Evolutionary conservation across 2,888 invertebrate genomes (phyloP).

Genomic region (Scaptodrosophila latifasciaeformis): DNA sequence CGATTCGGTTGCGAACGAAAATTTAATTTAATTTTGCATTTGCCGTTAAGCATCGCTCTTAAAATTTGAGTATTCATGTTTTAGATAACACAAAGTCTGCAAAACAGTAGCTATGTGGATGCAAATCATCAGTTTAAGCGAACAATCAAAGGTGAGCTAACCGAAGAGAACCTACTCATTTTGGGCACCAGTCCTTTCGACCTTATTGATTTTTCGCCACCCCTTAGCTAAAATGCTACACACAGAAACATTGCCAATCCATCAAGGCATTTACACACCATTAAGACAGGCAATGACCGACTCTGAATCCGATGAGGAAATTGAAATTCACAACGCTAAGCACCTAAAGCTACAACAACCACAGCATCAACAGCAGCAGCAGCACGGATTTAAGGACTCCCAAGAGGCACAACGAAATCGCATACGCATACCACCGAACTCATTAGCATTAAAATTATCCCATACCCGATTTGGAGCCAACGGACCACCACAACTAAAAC

Average conservation of each 20-base stretch:
- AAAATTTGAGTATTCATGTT: constrained; percentile 40
- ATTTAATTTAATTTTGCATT: too few relatives aligned
- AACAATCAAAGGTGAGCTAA: constrained; percentile 47
- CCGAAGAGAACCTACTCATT: too few relatives aligned
- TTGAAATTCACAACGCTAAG: constrained; percentile 56
- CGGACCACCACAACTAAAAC: constrained; percentile 20
- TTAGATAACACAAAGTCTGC: constrained; percentile 38
- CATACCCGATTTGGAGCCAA: constrained; percentile 41
- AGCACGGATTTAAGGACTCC: constrained; percentile 12
- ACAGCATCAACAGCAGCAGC: constrained; percentile 22
- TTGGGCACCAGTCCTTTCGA: neutral
- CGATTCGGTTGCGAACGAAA: too few relatives aligned
- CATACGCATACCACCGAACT: constrained; percentile 59
- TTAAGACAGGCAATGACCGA: constrained; percentile 83
- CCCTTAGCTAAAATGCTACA: constrained; percentile 72
- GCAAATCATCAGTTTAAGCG: constrained; percentile 45
- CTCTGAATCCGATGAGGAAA: constrained; percentile 86
- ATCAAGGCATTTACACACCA: constrained; percentile 82
- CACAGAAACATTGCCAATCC: constrained; percentile 70
- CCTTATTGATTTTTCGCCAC: constrained; percentile 64
- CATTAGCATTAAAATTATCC: constrained; percentile 46
- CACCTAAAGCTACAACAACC: constrained; percentile 36
- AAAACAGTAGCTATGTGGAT: constrained; percentile 62
- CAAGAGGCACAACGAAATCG: constrained; percentile 51
- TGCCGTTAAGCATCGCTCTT: too few relatives aligned